Evolutionary conservation across 2,797 vertebrate genomes (phyloP), one percentile per base, ranked within the genome.

Genomic region (Sphenodon punctatus): DNA sequence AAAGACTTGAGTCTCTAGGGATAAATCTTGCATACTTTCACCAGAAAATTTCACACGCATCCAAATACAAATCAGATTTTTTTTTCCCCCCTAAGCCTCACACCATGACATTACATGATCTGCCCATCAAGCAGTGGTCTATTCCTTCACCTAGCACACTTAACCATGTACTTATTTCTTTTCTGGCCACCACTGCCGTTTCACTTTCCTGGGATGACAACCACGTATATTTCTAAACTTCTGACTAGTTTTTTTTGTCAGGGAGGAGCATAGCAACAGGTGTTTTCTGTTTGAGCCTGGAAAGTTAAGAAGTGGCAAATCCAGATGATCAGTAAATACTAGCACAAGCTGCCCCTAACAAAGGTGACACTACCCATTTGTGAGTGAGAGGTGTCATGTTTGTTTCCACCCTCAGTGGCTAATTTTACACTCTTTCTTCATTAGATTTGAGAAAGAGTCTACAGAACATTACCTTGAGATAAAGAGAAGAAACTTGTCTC

Each of bases 241-340:
- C 64, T 82, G 82, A 46, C 75, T 78, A 30, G 83, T 86, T 64
- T 51, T 43, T 68, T 51, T 61, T 83, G 70, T 90, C 81, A 87
- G 39, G 63, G 68, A 87, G 48, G 82, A 89, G 32, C 38, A 23
- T 70, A 39, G 66, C 86, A 89, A 76, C 46, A 34, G 80, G 82
- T 34, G 91, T 66, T 69, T 75, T 80, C 8, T 20, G 4, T 79
- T 89, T 89, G 69, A 36, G 65, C 76, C 88, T 87, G 66, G 81
- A 75, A 88, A 88, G 85, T 83, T 88, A 1, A 15, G 82, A 93
- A 91, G 86, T 78, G 82, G 72, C 79, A 80, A 78, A 68, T 90
- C 78, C 85, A 91, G 75, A 94, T 88, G 88, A 88, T 41, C 60
- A 45, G 74, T 78, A 90, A 93, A 83, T 51, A 67, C 32, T 77